Evolutionary conservation across 2,797 vertebrate genomes (phyloP).

Genomic region (Sebastes minor): DNA sequence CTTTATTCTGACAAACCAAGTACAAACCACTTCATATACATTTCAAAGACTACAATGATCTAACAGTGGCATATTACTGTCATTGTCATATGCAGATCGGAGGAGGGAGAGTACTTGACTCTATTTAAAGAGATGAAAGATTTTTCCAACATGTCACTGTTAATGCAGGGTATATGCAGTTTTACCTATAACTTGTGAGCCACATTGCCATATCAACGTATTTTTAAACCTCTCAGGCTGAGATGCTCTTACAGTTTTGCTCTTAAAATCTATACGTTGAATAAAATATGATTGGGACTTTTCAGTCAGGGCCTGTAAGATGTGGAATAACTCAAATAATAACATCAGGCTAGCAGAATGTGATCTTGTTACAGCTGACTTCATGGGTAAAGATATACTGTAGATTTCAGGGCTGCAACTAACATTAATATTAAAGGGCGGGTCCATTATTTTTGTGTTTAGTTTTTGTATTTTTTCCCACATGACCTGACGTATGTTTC

Average conservation of each 20-base stretch:
- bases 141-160: not conserved
- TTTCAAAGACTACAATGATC: slow-evolving; percentile 53
- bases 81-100: slow-evolving; percentile 18
- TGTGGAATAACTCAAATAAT: not conserved
- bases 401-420: not conserved
- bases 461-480: no score
- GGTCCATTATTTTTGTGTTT: no score
- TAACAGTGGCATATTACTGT: slow-evolving; percentile 34
- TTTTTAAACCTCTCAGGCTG: not conserved
- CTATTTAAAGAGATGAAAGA: slow-evolving; percentile 20
- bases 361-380: not conserved
- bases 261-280: not conserved
- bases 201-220: not conserved
- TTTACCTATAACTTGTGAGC: not conserved
- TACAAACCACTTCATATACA: slow-evolving; percentile 47
- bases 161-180: not conserved
- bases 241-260: not conserved
- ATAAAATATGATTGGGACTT: not conserved
- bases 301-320: not conserved
- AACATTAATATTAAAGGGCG: not conserved
- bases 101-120: slow-evolving; percentile 2
- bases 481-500: no score
- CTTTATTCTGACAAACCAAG: slow-evolving; percentile 61
- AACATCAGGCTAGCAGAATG: not conserved
- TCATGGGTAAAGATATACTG: not conserved